Evolutionary conservation across 2,888 invertebrate genomes (phyloP).

Genomic region (Scelioninae gen. 2): DNA sequence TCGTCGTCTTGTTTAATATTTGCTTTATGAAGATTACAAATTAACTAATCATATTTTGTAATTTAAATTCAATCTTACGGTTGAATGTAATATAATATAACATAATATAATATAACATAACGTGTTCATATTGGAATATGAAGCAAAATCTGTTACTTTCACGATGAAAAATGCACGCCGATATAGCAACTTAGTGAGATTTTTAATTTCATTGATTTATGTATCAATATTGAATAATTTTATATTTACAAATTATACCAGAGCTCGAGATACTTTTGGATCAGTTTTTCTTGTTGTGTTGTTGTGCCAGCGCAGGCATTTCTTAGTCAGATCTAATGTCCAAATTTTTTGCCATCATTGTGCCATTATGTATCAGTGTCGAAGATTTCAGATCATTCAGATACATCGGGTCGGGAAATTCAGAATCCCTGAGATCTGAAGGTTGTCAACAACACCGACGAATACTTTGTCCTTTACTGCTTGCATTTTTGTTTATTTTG

Average conservation of each 20-base stretch:
- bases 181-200: not conserved
- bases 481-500: no score
- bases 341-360: not conserved
- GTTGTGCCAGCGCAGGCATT: no score
- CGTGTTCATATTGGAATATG: not conserved
- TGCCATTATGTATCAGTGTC: not conserved
- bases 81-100: no score
- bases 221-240: slow-evolving; percentile 7
- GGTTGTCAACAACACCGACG: no score
- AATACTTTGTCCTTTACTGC: no score
- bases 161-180: not conserved
- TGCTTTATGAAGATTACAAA: not conserved
- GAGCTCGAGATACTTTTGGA: slow-evolving; percentile 18
- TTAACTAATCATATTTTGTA: not conserved
- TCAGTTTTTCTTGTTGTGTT: no score
- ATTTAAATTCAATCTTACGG: not conserved
- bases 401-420: no score
- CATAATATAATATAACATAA: no score
- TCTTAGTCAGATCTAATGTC: no score
- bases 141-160: slow-evolving; percentile 3
- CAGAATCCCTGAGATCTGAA: no score
- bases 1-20: not conserved
- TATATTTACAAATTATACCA: not conserved
- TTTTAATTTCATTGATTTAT: not conserved
- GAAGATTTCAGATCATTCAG: no score